Conservation (phyloP, 2,888 invertebrate genomes). For the Hypomecis atomaria region DNA sequence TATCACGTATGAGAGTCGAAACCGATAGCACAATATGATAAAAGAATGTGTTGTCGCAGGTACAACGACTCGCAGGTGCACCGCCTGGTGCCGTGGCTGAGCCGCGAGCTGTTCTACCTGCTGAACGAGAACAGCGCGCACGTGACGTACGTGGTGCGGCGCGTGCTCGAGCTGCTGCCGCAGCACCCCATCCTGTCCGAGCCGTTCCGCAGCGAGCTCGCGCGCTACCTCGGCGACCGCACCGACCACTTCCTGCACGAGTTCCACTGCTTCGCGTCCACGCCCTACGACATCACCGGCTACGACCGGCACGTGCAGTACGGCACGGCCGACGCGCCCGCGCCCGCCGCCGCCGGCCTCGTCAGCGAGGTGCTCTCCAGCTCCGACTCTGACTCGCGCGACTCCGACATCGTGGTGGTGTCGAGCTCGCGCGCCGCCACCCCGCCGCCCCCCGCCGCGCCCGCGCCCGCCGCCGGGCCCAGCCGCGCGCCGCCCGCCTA, state of each 20-base stretch:
- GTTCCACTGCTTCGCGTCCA: constrained; percentile 93
- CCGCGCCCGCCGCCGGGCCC: constrained; percentile 46
- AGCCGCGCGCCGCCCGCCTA: constrained; percentile 49
- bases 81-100: constrained; percentile 94
- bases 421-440: constrained; percentile 62
- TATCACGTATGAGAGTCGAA: too few species aligned
- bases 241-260: constrained; percentile 96
- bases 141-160: constrained; percentile 87
- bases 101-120: constrained; percentile 92
- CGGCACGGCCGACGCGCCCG: constrained; percentile 72
- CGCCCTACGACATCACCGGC: constrained; percentile 93
- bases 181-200: constrained; percentile 87
- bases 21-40: too few species aligned
- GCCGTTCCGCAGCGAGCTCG: constrained; percentile 89
- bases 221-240: constrained; percentile 87
- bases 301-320: constrained; percentile 90
- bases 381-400: constrained; percentile 68
- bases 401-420: constrained; percentile 71
- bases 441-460: constrained; percentile 40
- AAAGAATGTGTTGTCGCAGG: constrained; percentile 57
- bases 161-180: constrained; percentile 88
- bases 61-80: constrained; percentile 92
- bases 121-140: constrained; percentile 87
- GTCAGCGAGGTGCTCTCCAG: constrained; percentile 83
- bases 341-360: constrained; percentile 72